Conservation (phyloP, 2,113 vertebrate genomes). For the Toxotes chatareus region DNA sequence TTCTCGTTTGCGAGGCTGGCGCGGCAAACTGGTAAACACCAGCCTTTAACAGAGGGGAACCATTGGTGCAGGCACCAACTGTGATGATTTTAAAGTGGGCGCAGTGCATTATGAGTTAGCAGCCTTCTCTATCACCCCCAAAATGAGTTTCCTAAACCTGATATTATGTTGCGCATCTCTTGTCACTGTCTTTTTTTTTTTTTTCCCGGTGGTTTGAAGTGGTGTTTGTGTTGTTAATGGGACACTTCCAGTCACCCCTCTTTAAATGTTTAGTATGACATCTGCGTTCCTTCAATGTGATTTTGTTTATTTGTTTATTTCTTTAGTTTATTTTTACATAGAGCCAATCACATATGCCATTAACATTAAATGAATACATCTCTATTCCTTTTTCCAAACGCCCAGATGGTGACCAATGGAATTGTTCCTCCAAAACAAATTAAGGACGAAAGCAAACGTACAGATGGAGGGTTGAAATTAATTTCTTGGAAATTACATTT, state of each 20-base stretch:
- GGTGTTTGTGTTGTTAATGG: slow-evolving; percentile 64
- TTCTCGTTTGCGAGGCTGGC: slow-evolving; percentile 58
- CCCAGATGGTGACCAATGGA: slow-evolving; percentile 81
- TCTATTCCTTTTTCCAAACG: slow-evolving; percentile 39
- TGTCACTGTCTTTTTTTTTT: slow-evolving; percentile 28
- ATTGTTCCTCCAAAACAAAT: slow-evolving; percentile 81
- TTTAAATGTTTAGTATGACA: slow-evolving; percentile 73
- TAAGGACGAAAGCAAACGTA: slow-evolving; percentile 80
- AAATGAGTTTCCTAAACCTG: slow-evolving; percentile 67
- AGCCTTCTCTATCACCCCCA: slow-evolving; percentile 55
- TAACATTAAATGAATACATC: slow-evolving; percentile 70
- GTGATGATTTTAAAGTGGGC: slow-evolving; percentile 64
- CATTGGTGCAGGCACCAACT: slow-evolving; percentile 48
- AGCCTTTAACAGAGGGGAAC: slow-evolving; percentile 52
- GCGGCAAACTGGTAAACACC: slow-evolving; percentile 52
- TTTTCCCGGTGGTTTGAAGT: slow-evolving; percentile 46
- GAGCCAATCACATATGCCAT: slow-evolving; percentile 64
- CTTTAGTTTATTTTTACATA: slow-evolving; percentile 42
- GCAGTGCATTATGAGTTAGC: slow-evolving; percentile 45
- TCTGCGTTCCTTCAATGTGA: slow-evolving; percentile 59
- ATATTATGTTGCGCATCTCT: slow-evolving; percentile 75
- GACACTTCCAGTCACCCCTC: slow-evolving; percentile 51
- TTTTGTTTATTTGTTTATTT: slow-evolving; percentile 42
- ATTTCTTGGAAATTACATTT: slow-evolving; percentile 85
- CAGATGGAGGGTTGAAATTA: slow-evolving; percentile 85